phyloP scores from a whole-genome alignment of 2,113 vertebrate species.

The Muscicapa adusta region DNA sequence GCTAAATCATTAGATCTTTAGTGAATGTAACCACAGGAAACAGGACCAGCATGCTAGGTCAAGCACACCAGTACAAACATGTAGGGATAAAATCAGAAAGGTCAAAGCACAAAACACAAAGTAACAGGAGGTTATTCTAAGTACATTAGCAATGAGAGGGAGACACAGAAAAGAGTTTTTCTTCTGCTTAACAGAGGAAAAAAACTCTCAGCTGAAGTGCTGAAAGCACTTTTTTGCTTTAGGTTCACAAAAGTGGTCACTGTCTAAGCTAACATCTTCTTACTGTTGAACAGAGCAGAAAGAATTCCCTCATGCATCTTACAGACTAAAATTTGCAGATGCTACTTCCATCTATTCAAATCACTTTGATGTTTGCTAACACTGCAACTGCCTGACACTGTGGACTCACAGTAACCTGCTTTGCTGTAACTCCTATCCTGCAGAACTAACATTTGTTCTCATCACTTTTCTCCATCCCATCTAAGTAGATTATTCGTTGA shows the following conservation, averaged over 20 bases:
- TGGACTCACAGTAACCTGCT: neutral
- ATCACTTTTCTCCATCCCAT: neutral
- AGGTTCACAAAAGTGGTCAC: neutral
- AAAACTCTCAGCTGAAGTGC: neutral
- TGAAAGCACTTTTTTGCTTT: neutral
- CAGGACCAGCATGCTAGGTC: neutral
- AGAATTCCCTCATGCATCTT: neutral
- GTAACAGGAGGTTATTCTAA: slow-evolving; percentile 47
- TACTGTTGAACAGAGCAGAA: neutral
- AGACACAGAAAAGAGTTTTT: neutral
- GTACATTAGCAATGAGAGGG: neutral
- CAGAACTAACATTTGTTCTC: neutral
- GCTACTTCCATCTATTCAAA: neutral
- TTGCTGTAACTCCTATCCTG: neutral
- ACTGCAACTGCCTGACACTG: neutral
- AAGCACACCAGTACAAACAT: slow-evolving; percentile 20
- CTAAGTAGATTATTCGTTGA: neutral
- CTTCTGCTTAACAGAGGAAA: neutral
- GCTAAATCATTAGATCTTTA: slow-evolving; percentile 20
- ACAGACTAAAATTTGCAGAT: neutral
- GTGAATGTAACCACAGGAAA: slow-evolving; percentile 35
- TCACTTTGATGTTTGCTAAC: neutral
- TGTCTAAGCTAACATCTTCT: neutral
- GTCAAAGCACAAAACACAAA: slow-evolving; percentile 35
- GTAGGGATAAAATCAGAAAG: slow-evolving; percentile 46